phyloP scores from a whole-genome alignment of 2,797 vertebrate species.

The Heteromormyrus szaboi region DNA sequence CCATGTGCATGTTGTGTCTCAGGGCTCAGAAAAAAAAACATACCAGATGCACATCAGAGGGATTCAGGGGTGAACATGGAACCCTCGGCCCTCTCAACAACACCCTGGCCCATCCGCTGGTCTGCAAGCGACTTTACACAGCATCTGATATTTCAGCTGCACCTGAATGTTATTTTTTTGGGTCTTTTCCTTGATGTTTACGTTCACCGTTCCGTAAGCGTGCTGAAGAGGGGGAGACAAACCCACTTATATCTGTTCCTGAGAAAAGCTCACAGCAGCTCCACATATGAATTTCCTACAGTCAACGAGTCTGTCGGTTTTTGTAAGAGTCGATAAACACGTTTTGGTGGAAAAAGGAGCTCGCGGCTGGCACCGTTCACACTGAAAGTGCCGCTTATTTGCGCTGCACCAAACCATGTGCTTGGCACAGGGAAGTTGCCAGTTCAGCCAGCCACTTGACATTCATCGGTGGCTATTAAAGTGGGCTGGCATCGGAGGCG shows the following conservation, averaged over 20 bases:
- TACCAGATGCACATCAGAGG: not conserved
- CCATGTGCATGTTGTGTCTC: not conserved
- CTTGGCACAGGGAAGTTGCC: not conserved
- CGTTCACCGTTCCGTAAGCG: not conserved
- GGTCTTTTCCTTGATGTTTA: not conserved
- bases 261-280: not conserved
- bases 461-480: conserved; percentile 19
- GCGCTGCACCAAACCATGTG: conserved; percentile 7
- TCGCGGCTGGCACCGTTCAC: not conserved
- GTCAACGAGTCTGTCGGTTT: not conserved
- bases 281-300: not conserved
- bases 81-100: not conserved
- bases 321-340: conserved; percentile 10
- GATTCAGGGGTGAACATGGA: conserved; percentile 1
- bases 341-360: conserved; percentile 18
- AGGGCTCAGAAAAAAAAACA: not conserved
- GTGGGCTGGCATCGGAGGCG: conserved; percentile 8
- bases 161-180: not conserved
- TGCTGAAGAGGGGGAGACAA: not conserved
- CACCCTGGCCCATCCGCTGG: not conserved
- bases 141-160: conserved; percentile 11
- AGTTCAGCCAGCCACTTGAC: conserved; percentile 12
- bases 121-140: not conserved
- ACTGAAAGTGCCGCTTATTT: conserved; percentile 7
- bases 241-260: conserved; percentile 5